Evolutionary conservation across 2,888 invertebrate species (phyloP), one percentile per base, ranked within the genome.

Genomic region (Pyrgus malvae): DNA sequence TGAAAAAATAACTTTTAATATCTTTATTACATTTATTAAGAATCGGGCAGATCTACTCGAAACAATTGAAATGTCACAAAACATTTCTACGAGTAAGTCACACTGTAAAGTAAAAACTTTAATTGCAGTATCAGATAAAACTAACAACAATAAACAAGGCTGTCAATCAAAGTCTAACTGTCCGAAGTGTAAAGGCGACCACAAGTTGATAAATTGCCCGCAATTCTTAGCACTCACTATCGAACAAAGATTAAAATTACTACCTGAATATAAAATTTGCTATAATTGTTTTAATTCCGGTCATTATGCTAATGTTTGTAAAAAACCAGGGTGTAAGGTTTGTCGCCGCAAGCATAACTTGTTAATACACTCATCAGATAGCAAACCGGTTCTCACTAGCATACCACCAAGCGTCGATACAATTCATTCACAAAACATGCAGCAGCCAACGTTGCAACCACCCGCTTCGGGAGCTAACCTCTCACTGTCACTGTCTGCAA

Each of bases 271-370:
- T 8, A 35, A 35, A 16, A 8, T 35, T 3, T 35, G 33, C 16
- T 35, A 35, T 14, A 35, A 35, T 35, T 35, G 33, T 35, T 35
- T 35, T 8, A 35, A 4, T 4, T 3, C 33, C 5, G 33, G 33
- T 35, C 33, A 35, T 12, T 35, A 35, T 35, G 33, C 33, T 3
- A 35, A 35, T 16, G 16, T 16, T 35, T 35, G 33, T 9, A 35
- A 16, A 9, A 35, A 23, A 21, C 35, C 23, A 11, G 46, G 33
- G 1, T 33, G 46, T 23, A 46, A 46, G 35, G 46, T 46, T 35
- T 46, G 35, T 16, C 46, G 46, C 1, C 46, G 45, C 14, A 45
- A 33, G 2, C 44, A 44, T 17, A 44, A 44, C 16, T 17, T 48
- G 9, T 16, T 35, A 1, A 16, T 35, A 35, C 33, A 35, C 14